Percentiles rank a stretch among this genome's conserved stretches.
These are phyloP conservation scores for Rhynchomys soricoides DNA, from an alignment of 2,113 vertebrate species.

Conservation along the genomic window DNA sequence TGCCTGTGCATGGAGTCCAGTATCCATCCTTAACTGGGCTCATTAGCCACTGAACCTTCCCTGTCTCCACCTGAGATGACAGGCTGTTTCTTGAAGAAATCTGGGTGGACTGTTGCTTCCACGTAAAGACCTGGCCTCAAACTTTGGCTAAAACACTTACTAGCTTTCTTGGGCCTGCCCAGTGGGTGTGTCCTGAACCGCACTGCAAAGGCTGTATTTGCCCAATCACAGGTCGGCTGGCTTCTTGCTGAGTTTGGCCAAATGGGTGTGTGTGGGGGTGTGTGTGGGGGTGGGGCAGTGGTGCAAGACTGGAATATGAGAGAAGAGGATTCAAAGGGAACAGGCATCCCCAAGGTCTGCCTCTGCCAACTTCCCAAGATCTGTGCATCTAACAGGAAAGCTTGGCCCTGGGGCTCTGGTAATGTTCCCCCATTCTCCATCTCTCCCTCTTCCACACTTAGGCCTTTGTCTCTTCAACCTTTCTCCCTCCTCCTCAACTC, in stretches of 20 bases:
- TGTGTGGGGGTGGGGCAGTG: neutral
- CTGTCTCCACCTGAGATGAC: fast-evolving
- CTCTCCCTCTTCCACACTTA: neutral
- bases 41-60: no score
- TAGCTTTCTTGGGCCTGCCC: neutral
- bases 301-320: neutral
- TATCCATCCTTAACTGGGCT: neutral
- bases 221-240: neutral
- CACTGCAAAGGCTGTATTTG: no score
- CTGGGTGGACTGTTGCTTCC: neutral
- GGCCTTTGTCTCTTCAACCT: neutral
- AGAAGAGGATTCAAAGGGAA: neutral
- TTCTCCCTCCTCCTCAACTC: no score
- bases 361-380: neutral
- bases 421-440: neutral
- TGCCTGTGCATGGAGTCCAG: no score
- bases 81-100: neutral
- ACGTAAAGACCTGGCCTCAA: neutral
- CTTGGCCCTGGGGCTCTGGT: neutral
- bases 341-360: no score
- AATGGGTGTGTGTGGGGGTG: no score
- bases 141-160: neutral
- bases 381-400: neutral
- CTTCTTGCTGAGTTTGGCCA: neutral
- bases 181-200: neutral